Evolutionary conservation across 2,113 vertebrate species (phyloP), one percentile per base, ranked within the genome.

Genomic region (Hippolais icterina): DNA sequence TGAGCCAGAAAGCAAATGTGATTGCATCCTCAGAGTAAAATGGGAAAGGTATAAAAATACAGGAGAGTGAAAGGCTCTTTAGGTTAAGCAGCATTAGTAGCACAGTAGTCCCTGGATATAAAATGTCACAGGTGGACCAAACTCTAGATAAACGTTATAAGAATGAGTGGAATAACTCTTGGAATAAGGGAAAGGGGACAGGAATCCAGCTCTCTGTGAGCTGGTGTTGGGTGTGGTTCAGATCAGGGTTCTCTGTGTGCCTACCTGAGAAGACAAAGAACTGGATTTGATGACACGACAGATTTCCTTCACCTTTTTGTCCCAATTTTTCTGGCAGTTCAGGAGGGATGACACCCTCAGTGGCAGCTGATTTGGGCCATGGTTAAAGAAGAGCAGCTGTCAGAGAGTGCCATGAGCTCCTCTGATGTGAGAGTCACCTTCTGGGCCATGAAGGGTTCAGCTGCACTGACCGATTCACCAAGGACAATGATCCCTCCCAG

Each of bases 1-100:
- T 88, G 93, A 96, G 90, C 46, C 84, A 88, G 92, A 92, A 95
- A 97, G 68, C 29, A 94, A 95, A 94, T 21, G 60, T 1, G 6
- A 89, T 92, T 94, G 72, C 81, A 56, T 91, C 79, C 65, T 89
- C 46, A 12, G 49, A 87, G 18, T 87, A 68, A 92, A 94, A 93
- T 82, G 41, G 44, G 65, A 64, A 89, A 92, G 72, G 76, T 75
- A 87, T 66, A 68, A 94, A 95, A 94, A 84, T 27, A 52, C 31
- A 60, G 52, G 56, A 63, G 56, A 94, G 31, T 64, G 89, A 41
- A 87, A 89, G 84, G 77, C 53, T 91, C 56, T 89, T 94, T 82
- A 84, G 68, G 69, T 91, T 94, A 95, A 97, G 69, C 72, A 92
- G 87, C 8, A 7, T 46, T 47, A 75, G 77, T 33, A 78, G 64